Base-by-base conservation (phyloP, 2,113 vertebrate species). In the Taxidea taxus region DNA sequence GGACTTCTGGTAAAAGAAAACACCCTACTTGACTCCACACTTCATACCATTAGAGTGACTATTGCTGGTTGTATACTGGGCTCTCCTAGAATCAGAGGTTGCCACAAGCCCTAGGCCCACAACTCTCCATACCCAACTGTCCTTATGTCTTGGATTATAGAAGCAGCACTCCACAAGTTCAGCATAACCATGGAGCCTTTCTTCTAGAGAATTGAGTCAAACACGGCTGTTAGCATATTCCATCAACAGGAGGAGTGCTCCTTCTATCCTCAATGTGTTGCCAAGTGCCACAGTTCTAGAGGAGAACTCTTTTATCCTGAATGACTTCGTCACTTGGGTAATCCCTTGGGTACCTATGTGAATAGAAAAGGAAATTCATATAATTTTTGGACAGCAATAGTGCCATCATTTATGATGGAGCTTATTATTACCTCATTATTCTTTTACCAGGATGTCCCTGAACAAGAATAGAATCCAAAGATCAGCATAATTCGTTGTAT, bases 341-440 rank as follows among this genome's bases (percentile, higher is more conserved):
- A 6, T 56, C n/a, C 42, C 23, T 82, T 85, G 18, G 44, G 15
- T 25, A 14, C 2, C 2, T 70, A 14, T 42, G 6, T 23, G 12
- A 89, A 77, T 6, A 66, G 2, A 16, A 90, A 90, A 96, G 6
- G 13, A 16, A 77, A n/a, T 51, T 39, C 10, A 47, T 62, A 20
- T 29, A 29, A 6, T 66, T 83, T 3, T 49, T 34, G 37, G 18
- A 44, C 8, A 62, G 9, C 20, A 83, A 15, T 8, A 64, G 25
- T n/a, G 51, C 2, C 14, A 7, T 25, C 25, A 54, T 3, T 49
- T 12, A 1, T 54, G n/a, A 56, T 8, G 4, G 2, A 21, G 1
- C 1, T 66, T 54, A 54, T 6, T 54, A 54, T 29, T 29, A 70
- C 34, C 10, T 78, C 87, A 68, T 44, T 23, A 21, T 86, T 9